A percentile compares a stretch with the other conserved stretches of the same genome.
phyloP scores from a whole-genome alignment of 2,797 vertebrate species.

The Hoplostethus mediterraneus region DNA sequence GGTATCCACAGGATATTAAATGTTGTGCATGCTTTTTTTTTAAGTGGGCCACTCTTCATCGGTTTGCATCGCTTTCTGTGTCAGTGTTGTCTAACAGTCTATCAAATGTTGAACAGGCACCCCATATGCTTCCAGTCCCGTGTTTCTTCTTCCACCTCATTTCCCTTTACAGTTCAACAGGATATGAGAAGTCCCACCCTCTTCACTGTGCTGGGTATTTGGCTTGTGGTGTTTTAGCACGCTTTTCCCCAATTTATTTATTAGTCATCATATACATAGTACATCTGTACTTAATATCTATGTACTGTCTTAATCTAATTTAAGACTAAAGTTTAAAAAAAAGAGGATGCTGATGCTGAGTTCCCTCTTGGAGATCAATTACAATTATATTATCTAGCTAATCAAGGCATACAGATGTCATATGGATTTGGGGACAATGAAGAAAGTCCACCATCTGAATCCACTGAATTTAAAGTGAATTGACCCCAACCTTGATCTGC shows the following conservation, averaged over 20 bases:
- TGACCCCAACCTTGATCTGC: not conserved
- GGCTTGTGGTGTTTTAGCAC: not conserved
- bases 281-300: not conserved
- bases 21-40: slow-evolving; percentile 19
- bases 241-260: too few relatives aligned
- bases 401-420: too few relatives aligned
- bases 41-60: not conserved
- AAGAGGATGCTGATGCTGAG: not conserved
- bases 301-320: not conserved
- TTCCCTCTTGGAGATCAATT: not conserved
- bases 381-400: not conserved
- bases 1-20: slow-evolving; percentile 63
- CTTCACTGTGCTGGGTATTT: slow-evolving; percentile 17
- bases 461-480: not conserved
- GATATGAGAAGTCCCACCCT: slow-evolving; percentile 55
- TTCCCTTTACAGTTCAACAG: slow-evolving; percentile 47
- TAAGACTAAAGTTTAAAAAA: not conserved
- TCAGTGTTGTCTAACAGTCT: slow-evolving; percentile 53
- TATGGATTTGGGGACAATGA: too few relatives aligned
- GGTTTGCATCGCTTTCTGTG: slow-evolving; percentile 44
- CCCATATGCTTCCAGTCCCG: slow-evolving; percentile 10
- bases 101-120: slow-evolving; percentile 44
- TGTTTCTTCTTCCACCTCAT: slow-evolving; percentile 22
- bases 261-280: too few relatives aligned
- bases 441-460: too few relatives aligned